Evolutionary conservation across 2,888 invertebrate genomes (phyloP).

Genomic region (Acholoe squamosa): DNA sequence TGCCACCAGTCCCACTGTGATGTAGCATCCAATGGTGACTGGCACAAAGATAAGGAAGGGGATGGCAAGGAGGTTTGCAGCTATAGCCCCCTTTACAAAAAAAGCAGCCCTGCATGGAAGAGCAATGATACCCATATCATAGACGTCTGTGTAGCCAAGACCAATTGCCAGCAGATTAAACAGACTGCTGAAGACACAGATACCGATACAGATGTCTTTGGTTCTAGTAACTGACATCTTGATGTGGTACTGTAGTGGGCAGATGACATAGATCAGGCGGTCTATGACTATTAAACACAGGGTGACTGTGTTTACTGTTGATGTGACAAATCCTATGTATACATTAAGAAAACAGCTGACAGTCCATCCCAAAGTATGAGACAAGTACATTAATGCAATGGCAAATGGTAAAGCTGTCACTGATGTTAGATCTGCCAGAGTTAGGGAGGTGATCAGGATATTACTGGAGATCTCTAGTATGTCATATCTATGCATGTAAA

Average conservation of each 20-base stretch:
- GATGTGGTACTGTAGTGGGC: neutral
- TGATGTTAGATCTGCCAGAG: neutral
- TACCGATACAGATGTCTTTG: neutral
- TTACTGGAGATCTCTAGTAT: neutral
- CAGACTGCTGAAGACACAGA: neutral
- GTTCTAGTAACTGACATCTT: neutral
- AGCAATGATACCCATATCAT: neutral
- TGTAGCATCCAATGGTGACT: neutral
- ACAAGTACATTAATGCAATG: neutral
- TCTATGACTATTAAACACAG: neutral
- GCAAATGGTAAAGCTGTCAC: neutral
- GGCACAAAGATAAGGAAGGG: neutral
- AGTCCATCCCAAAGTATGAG: neutral
- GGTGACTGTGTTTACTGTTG: neutral
- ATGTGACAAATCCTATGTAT: neutral
- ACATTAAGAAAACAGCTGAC: neutral
- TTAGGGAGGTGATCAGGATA: neutral
- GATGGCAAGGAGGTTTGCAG: neutral
- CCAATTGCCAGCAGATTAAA: neutral
- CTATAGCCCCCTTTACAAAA: neutral
- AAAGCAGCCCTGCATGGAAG: neutral
- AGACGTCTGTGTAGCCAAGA: neutral
- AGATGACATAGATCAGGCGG: neutral
- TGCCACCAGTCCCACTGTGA: neutral
- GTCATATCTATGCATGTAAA: neutral